Evolutionary conservation across 2,888 invertebrate genomes (phyloP).

Genomic region (Philopedon plagiatum): DNA sequence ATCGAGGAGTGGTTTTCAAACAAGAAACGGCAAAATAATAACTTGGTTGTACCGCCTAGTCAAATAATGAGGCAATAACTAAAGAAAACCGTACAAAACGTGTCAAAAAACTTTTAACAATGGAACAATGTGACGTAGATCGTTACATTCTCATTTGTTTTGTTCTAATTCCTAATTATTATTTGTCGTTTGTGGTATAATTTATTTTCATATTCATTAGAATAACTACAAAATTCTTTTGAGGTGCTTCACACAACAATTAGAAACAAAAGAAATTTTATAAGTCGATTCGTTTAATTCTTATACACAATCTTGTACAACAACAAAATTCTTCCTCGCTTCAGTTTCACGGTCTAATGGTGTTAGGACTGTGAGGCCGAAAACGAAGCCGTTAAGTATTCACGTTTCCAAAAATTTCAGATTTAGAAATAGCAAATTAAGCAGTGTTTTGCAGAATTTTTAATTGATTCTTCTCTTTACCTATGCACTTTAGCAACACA

Average conservation of each 20-base stretch:
- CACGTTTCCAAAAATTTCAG: too few species aligned
- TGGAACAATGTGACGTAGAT: constrained; percentile 41
- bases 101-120: constrained; percentile 43
- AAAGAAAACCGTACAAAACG: constrained; percentile 36
- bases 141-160: constrained; percentile 29
- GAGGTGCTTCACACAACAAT: neutral
- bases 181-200: constrained; percentile 11
- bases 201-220: neutral
- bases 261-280: neutral
- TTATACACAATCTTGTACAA: too few species aligned
- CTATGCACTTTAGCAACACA: too few species aligned
- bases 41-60: constrained; percentile 15
- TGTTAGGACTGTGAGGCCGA: too few species aligned
- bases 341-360: too few species aligned
- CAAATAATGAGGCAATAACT: constrained; percentile 40
- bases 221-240: neutral
- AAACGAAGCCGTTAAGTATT: too few species aligned
- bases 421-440: too few species aligned
- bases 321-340: too few species aligned
- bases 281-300: too few species aligned
- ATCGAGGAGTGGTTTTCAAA: constrained; percentile 15
- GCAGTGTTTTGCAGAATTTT: too few species aligned
- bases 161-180: constrained; percentile 22
- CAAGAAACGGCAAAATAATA: constrained; percentile 20
- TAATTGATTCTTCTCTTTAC: too few species aligned